Base-by-base conservation (phyloP, 2,888 invertebrate genomes). In the Pyrrhosoma nymphula region DNA sequence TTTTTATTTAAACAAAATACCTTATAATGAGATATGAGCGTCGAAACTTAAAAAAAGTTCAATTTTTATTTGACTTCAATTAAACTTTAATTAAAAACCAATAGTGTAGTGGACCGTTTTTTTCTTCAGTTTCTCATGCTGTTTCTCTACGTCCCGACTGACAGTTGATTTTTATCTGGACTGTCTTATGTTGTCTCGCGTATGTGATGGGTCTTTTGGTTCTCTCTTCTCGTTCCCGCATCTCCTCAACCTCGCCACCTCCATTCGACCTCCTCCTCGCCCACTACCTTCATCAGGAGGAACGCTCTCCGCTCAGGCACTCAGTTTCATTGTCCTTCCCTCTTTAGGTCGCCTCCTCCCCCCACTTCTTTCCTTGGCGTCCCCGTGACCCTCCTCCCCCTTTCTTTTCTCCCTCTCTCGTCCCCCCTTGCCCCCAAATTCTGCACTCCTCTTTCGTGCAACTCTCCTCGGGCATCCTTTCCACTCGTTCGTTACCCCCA, bases 261-360 rank as follows among this genome's bases (percentile, higher is more conserved):
- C 18, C 82, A 82, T 30, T 82, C 35, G 35, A 82, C 82, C 18
- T 82, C 82, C 16, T 47, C 47, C 16, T 35, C 82, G 63, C 93
- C 69, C 63, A 63, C 69, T 16, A 47, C 47, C 35, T 23, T 60
- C 56, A 90, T 91, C 91, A 60, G 91, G 60, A 91, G 91, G 60
- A 91, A 91, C 93, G 69, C n/a, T 93, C n/a, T 93, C 93, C n/a
- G 93, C 69, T 63, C 39, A 14, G 69, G 23, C 93, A 93, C 93
- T 93, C 93, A 14, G 93, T 93, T 93, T 93, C 93, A 93, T 93
- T 93, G 69, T 93, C 63, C 39, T 93, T 47, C 69, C 30, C 63
- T 26, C 56, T 30, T 91, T 60, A n/a, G 30, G 14, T 63, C 63
- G 35, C 60, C 91, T 39, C 60, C 91, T 60, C 60, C 47, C 88